These are phyloP conservation scores for Tragelaphus strepsiceros DNA, from an alignment of 2,113 vertebrate genomes.

Conservation along the genomic window DNA sequence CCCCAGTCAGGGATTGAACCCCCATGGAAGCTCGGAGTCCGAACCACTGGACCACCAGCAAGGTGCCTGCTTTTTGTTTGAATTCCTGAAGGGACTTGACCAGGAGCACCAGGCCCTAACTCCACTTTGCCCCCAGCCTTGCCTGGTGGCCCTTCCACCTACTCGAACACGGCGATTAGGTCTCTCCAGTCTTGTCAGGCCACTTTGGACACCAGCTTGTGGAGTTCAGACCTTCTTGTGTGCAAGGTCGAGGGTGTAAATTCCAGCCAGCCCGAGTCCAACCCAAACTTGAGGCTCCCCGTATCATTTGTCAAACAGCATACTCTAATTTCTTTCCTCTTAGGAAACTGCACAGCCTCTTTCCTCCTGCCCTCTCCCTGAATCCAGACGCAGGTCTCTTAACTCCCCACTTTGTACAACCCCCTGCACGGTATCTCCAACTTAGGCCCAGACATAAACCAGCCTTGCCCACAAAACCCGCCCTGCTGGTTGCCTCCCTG, in stretches of 20 bases:
- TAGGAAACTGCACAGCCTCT: background rate
- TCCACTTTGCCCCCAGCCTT: background rate
- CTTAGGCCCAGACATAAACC: background rate
- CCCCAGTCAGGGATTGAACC: background rate
- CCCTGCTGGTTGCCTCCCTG: background rate
- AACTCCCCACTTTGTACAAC: background rate
- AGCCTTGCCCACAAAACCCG: background rate
- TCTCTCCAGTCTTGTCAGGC: background rate
- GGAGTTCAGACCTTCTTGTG: background rate
- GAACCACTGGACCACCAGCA: background rate
- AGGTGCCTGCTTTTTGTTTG: background rate
- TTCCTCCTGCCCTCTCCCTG: background rate
- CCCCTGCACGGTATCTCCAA: background rate
- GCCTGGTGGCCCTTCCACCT: background rate
- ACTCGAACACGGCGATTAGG: fast-evolving
- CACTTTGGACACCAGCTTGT: too few species aligned
- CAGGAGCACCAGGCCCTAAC: background rate
- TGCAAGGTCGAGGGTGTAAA: background rate
- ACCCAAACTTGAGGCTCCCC: background rate
- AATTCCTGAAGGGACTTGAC: background rate
- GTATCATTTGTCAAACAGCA: background rate
- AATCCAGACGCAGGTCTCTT: background rate
- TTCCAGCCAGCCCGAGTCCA: background rate
- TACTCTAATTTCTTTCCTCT: background rate
- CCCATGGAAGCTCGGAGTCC: background rate